Conservation (phyloP, 2,797 vertebrate genomes). For the Rhinichthys osculus region DNA sequence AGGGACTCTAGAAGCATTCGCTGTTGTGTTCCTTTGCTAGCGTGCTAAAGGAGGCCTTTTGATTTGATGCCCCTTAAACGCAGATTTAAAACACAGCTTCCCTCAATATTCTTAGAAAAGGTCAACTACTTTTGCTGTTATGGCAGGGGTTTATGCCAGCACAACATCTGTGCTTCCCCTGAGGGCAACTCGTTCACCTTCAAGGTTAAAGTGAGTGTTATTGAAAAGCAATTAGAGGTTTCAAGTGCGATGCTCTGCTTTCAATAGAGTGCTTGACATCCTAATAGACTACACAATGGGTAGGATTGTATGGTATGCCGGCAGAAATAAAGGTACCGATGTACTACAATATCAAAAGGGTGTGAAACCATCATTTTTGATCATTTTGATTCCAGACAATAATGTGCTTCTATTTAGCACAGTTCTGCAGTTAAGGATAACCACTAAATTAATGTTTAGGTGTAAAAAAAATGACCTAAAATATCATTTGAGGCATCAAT, state of each 20-base stretch:
- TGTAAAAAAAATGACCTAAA: not conserved
- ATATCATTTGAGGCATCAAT: not conserved
- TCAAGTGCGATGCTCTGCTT: not conserved
- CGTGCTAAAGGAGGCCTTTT: not conserved
- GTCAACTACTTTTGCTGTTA: constrained; percentile 14
- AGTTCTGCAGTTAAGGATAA: not conserved
- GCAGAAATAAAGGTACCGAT: not conserved
- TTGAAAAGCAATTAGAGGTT: constrained; percentile 37
- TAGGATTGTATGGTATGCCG: not conserved
- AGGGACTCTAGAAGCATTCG: constrained; percentile 9
- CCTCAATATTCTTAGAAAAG: constrained; percentile 25
- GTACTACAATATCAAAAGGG: not conserved
- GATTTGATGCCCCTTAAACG: not conserved
- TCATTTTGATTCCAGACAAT: not conserved
- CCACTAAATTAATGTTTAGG: not conserved
- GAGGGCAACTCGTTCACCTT: constrained; percentile 32
- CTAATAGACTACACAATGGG: not conserved
- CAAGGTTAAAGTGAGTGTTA: constrained; percentile 34
- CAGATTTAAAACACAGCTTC: not conserved
- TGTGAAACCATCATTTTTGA: not conserved
- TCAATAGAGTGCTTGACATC: constrained; percentile 1
- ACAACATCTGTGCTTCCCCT: constrained; percentile 33
- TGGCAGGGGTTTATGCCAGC: not conserved
- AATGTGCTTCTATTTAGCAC: not conserved
- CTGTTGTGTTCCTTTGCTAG: constrained; percentile 9